These are phyloP conservation scores for Cynoglossus semilaevis DNA, from an alignment of 2,113 vertebrate genomes.

Conservation along the genomic window DNA sequence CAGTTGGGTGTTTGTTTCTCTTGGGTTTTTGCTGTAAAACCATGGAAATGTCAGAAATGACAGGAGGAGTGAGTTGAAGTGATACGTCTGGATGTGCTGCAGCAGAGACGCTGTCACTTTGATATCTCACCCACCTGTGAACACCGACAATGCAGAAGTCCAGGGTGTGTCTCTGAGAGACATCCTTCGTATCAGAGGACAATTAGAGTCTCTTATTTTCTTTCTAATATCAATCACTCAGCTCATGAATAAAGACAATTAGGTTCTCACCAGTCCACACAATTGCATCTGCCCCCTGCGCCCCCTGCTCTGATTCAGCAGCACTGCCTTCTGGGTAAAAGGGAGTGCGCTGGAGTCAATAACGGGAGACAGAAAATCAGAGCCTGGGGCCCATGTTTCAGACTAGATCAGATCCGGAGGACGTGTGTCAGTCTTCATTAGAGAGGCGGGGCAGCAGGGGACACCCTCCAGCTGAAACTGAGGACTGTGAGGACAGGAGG, in stretches of 20 bases:
- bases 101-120: conserved; percentile 70
- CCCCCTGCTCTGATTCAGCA: conserved; percentile 48
- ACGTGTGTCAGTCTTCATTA: conserved; percentile 78
- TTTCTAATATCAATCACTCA: conserved; percentile 75
- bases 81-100: conserved; percentile 60
- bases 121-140: conserved; percentile 64
- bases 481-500: conserved; percentile 35
- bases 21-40: conserved; percentile 19
- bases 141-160: conserved; percentile 17
- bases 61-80: conserved; percentile 67
- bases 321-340: conserved; percentile 66
- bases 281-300: conserved; percentile 69
- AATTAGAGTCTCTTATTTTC: conserved; percentile 76
- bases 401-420: conserved; percentile 70
- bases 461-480: conserved; percentile 69
- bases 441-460: conserved; percentile 67
- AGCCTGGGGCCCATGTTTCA: conserved; percentile 57
- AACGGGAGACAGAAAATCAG: conserved; percentile 63
- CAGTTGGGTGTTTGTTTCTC: too few relatives aligned
- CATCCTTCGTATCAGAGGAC: conserved; percentile 67
- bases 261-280: conserved; percentile 67
- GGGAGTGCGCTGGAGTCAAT: conserved; percentile 64
- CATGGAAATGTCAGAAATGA: conserved; percentile 63
- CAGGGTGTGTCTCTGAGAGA: conserved; percentile 38
- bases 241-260: conserved; percentile 81